These are phyloP conservation scores for Pristionchus mayeri DNA, from an alignment of 2,888 invertebrate species.

Conservation along the genomic window DNA sequence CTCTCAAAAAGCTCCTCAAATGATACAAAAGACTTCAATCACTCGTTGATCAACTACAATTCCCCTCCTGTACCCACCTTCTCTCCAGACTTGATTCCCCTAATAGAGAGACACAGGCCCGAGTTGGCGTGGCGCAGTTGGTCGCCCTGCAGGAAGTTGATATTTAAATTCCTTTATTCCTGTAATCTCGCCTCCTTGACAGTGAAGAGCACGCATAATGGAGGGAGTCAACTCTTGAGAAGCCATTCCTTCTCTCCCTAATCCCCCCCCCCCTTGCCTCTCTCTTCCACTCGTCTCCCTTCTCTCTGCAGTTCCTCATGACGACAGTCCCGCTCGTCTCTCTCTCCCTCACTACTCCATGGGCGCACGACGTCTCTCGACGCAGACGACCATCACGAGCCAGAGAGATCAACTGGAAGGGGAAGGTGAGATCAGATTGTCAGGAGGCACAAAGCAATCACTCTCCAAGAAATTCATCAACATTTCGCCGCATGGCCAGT, in stretches of 20 bases:
- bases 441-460: neutral
- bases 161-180: no score
- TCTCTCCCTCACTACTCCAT: conserved; percentile 53
- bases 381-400: conserved; percentile 69
- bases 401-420: conserved; percentile 73
- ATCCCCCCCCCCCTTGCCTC: neutral
- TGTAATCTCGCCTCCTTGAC: no score
- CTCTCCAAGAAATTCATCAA: neutral
- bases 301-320: conserved; percentile 44
- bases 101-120: conserved; percentile 77
- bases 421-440: neutral
- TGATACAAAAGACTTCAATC: no score
- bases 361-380: conserved; percentile 73
- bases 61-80: conserved; percentile 22
- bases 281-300: conserved; percentile 42
- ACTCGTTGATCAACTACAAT: no score
- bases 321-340: conserved; percentile 29
- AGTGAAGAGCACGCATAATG: no score
- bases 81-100: conserved; percentile 75
- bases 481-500: no score
- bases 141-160: conserved; percentile 18
- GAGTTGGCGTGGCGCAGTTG: conserved; percentile 55
- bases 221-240: no score
- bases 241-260: no score
- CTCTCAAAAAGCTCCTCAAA: no score